Evolutionary conservation across 2,797 vertebrate genomes (phyloP), one percentile per base, ranked within the genome.

Genomic region (Epinephelus awoara): DNA sequence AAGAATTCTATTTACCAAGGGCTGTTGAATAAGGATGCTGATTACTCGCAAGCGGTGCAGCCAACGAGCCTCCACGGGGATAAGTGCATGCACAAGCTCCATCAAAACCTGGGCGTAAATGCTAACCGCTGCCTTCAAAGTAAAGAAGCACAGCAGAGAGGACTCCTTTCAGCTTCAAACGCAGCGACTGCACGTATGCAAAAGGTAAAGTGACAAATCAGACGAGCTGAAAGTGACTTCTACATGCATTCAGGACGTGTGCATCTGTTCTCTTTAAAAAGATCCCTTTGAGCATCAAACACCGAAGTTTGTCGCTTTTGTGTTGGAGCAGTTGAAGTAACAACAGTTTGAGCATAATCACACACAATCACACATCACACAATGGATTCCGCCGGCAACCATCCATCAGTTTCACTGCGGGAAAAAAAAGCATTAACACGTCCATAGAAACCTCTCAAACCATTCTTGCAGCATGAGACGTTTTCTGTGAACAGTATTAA

Each of bases 81-180:
- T 34, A 65, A 50, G 25, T n/a, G 40, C 70, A 58, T 23, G 9
- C 50, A 9, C 34, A 81, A 66, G 51, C 46, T 75, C 49, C 34
- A 42, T 69, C 8, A 63, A 27, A 73, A 77, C 56, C 51, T 68
- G 7, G 34, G 58, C 13, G 27, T 42, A 70, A 70, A 76, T 77
- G 29, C 66, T 38, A 58, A 11, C 65, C 42, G 21, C 44, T 73
- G 55, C 7, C 12, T 25, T 73, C 29, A 52, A 19, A 58, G 34
- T 10, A 9, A 2, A 0, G 34, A 7, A 71, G 21, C 46, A 55
- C 5, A 23, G 29, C 25, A 49, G 42, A 56, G 47, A 64, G 17
- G 10, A 23, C 21, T 25, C n/a, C 11, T 40, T 70, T 56, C 68
- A 52, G 0, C 56, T 63, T 69, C 21, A 75, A 75, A 49, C 10